phyloP scores from a whole-genome alignment of 2,113 vertebrate species.

The Oreocharis arfaki region DNA sequence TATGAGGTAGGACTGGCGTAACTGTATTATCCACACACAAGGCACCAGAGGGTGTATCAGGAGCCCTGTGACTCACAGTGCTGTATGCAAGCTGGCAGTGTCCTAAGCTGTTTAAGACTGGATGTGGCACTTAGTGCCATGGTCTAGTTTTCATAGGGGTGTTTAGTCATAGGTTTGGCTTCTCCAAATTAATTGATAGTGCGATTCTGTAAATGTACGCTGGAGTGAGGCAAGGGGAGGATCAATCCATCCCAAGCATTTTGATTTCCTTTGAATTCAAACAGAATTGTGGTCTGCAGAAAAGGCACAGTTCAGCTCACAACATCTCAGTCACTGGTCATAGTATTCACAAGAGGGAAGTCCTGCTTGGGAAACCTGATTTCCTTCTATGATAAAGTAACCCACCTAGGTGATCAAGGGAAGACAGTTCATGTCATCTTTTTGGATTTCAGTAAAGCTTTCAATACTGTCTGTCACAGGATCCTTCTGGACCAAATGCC shows the following conservation, averaged over 20 bases:
- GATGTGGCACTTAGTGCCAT: background rate
- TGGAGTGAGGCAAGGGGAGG: background rate
- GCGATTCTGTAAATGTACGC: background rate
- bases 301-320: background rate
- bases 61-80: background rate
- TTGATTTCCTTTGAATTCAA: background rate
- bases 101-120: background rate
- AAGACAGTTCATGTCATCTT: background rate
- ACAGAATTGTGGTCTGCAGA: background rate
- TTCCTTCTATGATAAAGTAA: background rate
- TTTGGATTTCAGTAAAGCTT: background rate
- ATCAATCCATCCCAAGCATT: background rate
- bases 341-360: rapidly evolving
- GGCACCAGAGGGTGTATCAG: background rate
- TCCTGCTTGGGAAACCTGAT: background rate
- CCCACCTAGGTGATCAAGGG: background rate
- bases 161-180: background rate
- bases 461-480: background rate
- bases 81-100: background rate
- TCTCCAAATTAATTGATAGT: background rate
- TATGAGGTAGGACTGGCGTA: background rate
- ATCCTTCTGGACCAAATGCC: background rate
- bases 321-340: background rate
- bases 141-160: background rate
- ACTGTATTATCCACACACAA: background rate